phyloP scores from a whole-genome alignment of 2,113 vertebrate genomes.

The Callipepla squamata region DNA sequence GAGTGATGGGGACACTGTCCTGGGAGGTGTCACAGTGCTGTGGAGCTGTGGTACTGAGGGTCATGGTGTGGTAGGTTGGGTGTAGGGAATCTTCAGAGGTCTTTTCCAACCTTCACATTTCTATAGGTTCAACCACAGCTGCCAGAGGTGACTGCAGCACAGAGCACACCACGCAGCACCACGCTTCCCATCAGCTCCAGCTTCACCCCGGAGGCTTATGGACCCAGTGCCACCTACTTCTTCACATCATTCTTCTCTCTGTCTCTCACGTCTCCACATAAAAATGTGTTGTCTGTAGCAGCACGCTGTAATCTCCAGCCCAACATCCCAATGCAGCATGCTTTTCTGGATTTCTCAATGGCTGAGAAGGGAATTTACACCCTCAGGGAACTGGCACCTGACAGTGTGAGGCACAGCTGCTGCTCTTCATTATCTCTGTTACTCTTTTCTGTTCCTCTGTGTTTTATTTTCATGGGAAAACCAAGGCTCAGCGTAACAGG shows the following conservation, averaged over 20 bases:
- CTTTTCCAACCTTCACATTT: too few species aligned
- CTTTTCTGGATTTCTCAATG: not conserved
- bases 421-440: not conserved
- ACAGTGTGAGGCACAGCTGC: not conserved
- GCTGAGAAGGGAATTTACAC: not conserved
- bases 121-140: not conserved
- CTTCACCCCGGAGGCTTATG: not conserved
- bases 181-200: not conserved
- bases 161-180: not conserved
- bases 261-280: fast-evolving
- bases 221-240: fast-evolving
- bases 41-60: too few species aligned
- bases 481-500: not conserved
- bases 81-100: too few species aligned
- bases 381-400: not conserved
- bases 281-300: not conserved
- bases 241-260: not conserved
- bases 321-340: not conserved
- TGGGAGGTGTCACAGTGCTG: too few species aligned
- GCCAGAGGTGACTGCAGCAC: not conserved
- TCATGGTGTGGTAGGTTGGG: not conserved
- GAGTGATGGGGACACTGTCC: too few species aligned
- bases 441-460: not conserved
- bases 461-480: not conserved
- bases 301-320: not conserved